Percentiles rank a stretch among this genome's conserved stretches.
phyloP scores from a whole-genome alignment of 2,113 vertebrate genomes.

The Aphyosemion australe region DNA sequence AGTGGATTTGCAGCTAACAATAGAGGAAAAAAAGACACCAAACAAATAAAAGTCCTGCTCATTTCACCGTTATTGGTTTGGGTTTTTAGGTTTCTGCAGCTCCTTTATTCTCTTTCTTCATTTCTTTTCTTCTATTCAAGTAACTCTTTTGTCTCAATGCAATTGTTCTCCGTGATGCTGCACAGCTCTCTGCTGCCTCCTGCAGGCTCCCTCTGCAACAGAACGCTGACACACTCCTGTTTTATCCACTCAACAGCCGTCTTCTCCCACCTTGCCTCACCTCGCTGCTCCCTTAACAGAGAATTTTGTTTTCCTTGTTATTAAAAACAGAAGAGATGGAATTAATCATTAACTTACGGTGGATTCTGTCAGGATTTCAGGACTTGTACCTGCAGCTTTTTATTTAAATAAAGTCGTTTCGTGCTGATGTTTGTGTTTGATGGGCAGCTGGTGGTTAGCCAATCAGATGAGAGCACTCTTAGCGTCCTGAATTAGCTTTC shows the following conservation, averaged over 20 bases:
- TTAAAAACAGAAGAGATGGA: background rate
- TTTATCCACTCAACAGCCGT: constrained; percentile 4
- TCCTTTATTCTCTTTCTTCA: background rate
- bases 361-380: background rate
- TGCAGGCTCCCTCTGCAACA: constrained; percentile 28
- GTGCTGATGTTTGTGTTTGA: background rate
- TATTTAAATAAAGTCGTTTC: constrained; percentile 23
- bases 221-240: background rate
- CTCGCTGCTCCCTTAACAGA: background rate
- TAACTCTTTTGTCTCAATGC: constrained; percentile 31
- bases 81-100: constrained; percentile 11
- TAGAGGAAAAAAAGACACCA: background rate
- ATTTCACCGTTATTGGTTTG: too few species aligned
- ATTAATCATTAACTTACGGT: background rate
- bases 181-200: constrained; percentile 67
- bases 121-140: background rate
- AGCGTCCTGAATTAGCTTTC: background rate
- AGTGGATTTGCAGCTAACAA: constrained; percentile 16
- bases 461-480: background rate
- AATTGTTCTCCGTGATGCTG: constrained; percentile 22
- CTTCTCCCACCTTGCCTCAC: background rate
- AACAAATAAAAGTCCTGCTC: background rate
- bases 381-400: background rate
- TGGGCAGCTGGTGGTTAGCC: background rate
- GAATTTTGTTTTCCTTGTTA: background rate